Base-by-base conservation (phyloP, 1,140 invertebrate genomes). In the Euura saliciscinereae region DNA sequence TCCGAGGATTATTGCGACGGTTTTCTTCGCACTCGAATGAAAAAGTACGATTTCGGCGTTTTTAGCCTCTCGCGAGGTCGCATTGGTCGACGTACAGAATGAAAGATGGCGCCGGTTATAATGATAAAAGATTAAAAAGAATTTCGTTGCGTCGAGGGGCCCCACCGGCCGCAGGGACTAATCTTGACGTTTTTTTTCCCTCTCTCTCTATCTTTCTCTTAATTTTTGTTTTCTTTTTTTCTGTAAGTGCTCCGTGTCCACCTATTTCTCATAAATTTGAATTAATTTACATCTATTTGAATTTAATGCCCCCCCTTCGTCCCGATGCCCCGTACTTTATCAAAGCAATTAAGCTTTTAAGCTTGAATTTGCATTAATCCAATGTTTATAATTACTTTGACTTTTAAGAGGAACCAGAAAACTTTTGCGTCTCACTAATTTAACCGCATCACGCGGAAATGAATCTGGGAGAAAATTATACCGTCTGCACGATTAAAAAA, bases 211-310 rank as follows among this genome's bases (percentile, higher is more conserved):
- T 8, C 46, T 51, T 0, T 51, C 86, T 87, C 87, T 87, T 88
- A 84, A 86, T 86, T 85, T 75, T 83, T 82, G 84, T 80, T 84
- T 81, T 80, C 80, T 43, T 81, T 83, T 77, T 79, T 81, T 78
- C 80, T 80, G 82, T 86, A 86, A 87, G 86, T 87, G 85, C 83
- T 84, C 80, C 79, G 76, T 84, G 84, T 87, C 85, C 85, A 85
- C 85, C 86, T 85, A 86, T 87, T 87, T 87, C 85, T 87, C 86
- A 87, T 87, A 88, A 87, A 87, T 87, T 88, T 88, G 83, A 88
- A 88, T 88, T 85, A 87, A 88, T 88, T 88, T 87, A 88, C 86
- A 88, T 88, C 85, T 82, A 88, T 88, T 88, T 88, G 86, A 88
- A 88, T 87, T 88, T 88, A 87, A 86, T 86, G 79, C 84, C 75